These are phyloP conservation scores for Tetrapedia diversipes DNA, from an alignment of 2,888 invertebrate genomes.

Conservation along the genomic window DNA sequence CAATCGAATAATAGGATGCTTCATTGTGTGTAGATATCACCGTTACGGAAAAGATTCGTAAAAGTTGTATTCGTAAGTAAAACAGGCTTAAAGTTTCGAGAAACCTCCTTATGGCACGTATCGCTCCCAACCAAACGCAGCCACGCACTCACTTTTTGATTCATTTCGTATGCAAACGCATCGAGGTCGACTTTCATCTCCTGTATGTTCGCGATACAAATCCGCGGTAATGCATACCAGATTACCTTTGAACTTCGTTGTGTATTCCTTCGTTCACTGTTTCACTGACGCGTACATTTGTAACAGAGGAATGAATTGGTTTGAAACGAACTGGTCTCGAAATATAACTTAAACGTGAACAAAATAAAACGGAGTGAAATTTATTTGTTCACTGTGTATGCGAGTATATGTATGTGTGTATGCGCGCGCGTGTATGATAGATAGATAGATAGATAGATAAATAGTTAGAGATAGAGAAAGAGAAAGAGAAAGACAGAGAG, in stretches of 20 bases:
- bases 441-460: no score
- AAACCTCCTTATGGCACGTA: conserved; percentile 19
- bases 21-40: not conserved
- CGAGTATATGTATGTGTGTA: no score
- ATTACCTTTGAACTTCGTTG: conserved; percentile 32
- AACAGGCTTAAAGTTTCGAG: conserved; percentile 26
- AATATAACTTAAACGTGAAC: conserved; percentile 25
- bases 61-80: conserved; percentile 6
- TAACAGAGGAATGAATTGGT: no score
- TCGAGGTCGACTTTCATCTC: conserved; percentile 47
- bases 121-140: conserved; percentile 30
- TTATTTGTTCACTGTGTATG: conserved; percentile 12
- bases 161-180: conserved; percentile 44
- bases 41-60: not conserved
- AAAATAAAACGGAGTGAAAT: not conserved
- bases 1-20: not conserved
- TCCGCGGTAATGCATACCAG: conserved; percentile 37
- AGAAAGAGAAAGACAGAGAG: not conserved
- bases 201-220: conserved; percentile 37
- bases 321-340: not conserved
- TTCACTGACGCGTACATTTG: not conserved
- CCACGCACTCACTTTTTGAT: conserved; percentile 5
- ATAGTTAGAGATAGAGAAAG: no score
- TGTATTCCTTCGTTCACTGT: conserved; percentile 28
- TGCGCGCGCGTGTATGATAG: no score